Evolutionary conservation across 2,113 vertebrate genomes (phyloP).

Genomic region (Chaetorhynchus papuensis): DNA sequence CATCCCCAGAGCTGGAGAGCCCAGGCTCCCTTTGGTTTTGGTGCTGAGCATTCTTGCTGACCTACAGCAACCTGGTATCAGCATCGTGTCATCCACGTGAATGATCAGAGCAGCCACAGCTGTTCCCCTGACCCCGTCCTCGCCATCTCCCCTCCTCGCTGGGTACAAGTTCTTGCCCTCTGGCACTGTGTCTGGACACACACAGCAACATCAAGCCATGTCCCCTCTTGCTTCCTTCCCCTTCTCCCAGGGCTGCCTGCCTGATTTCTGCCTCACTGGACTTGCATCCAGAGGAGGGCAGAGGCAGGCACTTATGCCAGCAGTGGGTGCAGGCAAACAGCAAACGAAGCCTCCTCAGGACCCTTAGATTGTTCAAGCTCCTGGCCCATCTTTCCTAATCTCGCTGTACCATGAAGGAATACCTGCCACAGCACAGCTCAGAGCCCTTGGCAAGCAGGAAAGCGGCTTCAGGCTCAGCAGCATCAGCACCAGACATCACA

Average conservation of each 20-base stretch:
- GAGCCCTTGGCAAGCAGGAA: neutral
- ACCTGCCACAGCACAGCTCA: neutral
- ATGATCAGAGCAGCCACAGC: neutral
- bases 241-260: neutral
- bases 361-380: neutral
- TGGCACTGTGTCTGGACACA: neutral
- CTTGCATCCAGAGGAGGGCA: neutral
- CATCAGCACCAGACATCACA: neutral
- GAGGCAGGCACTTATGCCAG: neutral
- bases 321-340: neutral
- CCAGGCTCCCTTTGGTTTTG: neutral
- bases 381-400: neutral
- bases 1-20: neutral
- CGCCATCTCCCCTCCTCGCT: neutral
- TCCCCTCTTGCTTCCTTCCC: neutral
- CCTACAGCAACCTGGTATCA: neutral
- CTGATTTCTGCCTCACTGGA: neutral
- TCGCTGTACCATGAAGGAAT: neutral
- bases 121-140: constrained; percentile 13
- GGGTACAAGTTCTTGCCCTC: neutral
- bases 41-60: neutral
- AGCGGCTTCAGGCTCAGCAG: neutral
- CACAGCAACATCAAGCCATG: neutral
- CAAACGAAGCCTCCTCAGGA: neutral
- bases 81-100: neutral